Percentiles rank a stretch among this genome's conserved stretches.
phyloP scores from a whole-genome alignment of 2,888 invertebrate species.

The Drosophila niveifrons region DNA sequence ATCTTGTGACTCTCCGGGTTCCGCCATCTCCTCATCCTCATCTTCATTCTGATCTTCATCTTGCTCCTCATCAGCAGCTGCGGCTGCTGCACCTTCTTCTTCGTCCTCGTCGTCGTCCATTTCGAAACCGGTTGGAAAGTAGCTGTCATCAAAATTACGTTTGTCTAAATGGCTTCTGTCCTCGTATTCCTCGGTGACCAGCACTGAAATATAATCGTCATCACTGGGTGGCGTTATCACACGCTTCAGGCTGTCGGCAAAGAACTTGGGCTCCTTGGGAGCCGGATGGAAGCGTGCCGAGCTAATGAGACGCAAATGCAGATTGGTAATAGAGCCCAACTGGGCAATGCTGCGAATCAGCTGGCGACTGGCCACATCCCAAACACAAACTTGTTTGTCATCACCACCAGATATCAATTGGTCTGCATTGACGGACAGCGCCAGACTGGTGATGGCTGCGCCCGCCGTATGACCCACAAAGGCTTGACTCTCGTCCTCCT shows the following conservation, averaged over 20 bases:
- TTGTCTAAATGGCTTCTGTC: background rate
- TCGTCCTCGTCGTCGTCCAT: slow-evolving; percentile 7
- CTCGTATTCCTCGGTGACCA: slow-evolving; percentile 54
- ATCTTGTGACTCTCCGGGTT: background rate
- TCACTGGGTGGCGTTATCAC: slow-evolving; percentile 86
- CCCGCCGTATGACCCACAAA: slow-evolving; percentile 89
- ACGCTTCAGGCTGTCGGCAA: slow-evolving; percentile 88
- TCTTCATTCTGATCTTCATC: slow-evolving; percentile 1
- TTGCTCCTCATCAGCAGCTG: background rate
- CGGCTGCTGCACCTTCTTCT: background rate
- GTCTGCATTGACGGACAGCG: slow-evolving; percentile 90
- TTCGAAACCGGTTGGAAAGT: background rate
- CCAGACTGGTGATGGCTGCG: slow-evolving; percentile 89
- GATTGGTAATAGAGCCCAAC: slow-evolving; percentile 91
- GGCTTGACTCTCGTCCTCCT: slow-evolving; percentile 86
- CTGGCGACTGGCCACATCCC: slow-evolving; percentile 93
- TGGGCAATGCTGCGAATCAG: slow-evolving; percentile 89
- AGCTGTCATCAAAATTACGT: slow-evolving; percentile 24
- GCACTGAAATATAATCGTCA: slow-evolving; percentile 85
- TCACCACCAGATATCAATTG: slow-evolving; percentile 91
- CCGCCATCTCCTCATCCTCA: background rate
- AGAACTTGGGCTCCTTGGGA: slow-evolving; percentile 86
- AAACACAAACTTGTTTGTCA: slow-evolving; percentile 91
- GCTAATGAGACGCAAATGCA: slow-evolving; percentile 88
- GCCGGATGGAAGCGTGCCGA: slow-evolving; percentile 86